Evolutionary conservation across 2,797 vertebrate species (phyloP), one percentile per base, ranked within the genome.

Genomic region (Craterocephalus amniculus): DNA sequence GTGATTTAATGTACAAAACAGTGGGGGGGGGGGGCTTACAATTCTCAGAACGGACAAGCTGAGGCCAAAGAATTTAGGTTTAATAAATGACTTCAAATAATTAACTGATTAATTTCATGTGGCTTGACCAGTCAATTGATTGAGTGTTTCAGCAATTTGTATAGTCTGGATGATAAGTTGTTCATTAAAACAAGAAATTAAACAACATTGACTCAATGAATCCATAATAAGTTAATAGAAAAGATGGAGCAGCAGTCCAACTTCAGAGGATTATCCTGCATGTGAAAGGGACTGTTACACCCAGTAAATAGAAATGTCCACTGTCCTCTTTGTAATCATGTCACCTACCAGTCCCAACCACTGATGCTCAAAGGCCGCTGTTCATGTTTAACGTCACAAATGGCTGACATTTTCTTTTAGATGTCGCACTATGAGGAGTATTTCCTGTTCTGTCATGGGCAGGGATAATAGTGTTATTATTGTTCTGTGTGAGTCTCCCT

Each of bases 401-500:
- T 52, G 0, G 77, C 54, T 38, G 54, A 9, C 6, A 62, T 59
- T 83, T 81, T 81, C 27, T 77, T 56, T 64, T 20, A 79, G 26
- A 79, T 66, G 71, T 32, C 61, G 70, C 61, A 79, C 74, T 86
- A 81, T 81, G 51, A 49, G 4, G 35, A 76, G 70, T 80, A 86
- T 86, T 89, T 90, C 86, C 87, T 88, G 67, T 85, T 79, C 61
- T 79, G 64, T 82, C 83, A 80, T 63, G 72, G 66, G 36, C 61
- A 79, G 61, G 65, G 72, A 80, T 87, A 87, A 88, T 85, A 83
- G 64, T 67, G 85, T 89, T 89, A 78, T 86, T 88, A 84, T 83
- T 89, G 58, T 84, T 57, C 76, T 68, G 38, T 56, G 67, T 57
- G 55, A 79, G 66, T 74, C 76, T 80, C 85, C 83, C 87, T 72